These are phyloP conservation scores for Yponomeuta malinellus DNA, from an alignment of 2,888 invertebrate genomes.

Conservation along the genomic window DNA sequence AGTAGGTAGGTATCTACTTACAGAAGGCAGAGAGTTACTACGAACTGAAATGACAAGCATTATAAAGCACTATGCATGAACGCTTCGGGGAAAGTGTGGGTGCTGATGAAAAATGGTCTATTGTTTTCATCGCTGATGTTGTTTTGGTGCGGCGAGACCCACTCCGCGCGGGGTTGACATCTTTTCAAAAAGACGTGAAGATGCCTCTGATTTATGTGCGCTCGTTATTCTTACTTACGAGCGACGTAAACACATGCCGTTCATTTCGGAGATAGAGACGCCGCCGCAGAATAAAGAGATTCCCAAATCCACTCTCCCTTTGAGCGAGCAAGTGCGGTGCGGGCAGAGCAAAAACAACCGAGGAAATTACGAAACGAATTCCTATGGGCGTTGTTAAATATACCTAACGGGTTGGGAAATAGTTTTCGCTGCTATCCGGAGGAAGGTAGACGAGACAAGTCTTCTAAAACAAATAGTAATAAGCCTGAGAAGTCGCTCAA, in stretches of 20 bases:
- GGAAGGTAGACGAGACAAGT: conserved; percentile 26
- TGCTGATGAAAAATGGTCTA: background rate
- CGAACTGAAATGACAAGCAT: background rate
- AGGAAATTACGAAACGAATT: background rate
- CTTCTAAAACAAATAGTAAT: conserved; percentile 67
- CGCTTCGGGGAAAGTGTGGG: background rate
- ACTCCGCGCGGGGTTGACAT: conserved; percentile 7
- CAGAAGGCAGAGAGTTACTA: background rate
- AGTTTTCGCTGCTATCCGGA: conserved; percentile 15
- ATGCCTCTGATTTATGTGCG: conserved; percentile 60
- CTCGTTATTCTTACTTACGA: conserved; percentile 62
- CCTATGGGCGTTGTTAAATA: conserved; percentile 1
- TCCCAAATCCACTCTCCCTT: conserved; percentile 11
- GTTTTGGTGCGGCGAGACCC: background rate
- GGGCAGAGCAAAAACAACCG: background rate
- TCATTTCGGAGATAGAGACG: conserved; percentile 26
- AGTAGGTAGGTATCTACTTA: too few species aligned
- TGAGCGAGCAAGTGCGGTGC: background rate
- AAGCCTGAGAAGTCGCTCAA: conserved; percentile 57
- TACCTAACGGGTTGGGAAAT: conserved; percentile 4
- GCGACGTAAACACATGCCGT: conserved; percentile 62
- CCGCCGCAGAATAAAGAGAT: conserved; percentile 13
- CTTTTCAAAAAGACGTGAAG: conserved; percentile 51
- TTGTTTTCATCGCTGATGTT: background rate
- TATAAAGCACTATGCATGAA: background rate